Conservation (phyloP, 2,113 vertebrate genomes). For the Pseudopipra pipra region DNA sequence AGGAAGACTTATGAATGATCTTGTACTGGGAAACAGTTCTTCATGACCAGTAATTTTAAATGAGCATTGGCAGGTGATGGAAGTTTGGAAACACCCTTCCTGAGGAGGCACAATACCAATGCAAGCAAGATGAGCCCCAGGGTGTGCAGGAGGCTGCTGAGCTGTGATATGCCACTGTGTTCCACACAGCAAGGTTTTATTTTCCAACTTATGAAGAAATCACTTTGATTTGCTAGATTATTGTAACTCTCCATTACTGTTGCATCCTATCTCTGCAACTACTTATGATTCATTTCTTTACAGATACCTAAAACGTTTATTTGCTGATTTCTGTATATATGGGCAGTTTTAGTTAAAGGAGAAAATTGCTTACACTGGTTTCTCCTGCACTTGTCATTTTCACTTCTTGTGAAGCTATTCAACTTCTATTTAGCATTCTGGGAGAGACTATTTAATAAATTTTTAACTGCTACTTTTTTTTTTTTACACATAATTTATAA, state of each 20-base stretch:
- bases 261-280: neutral
- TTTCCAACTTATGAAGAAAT: neutral
- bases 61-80: neutral
- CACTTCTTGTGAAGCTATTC: neutral
- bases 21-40: neutral
- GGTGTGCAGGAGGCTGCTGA: neutral
- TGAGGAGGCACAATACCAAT: neutral
- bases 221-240: neutral
- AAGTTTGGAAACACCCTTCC: neutral
- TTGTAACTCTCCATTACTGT: neutral
- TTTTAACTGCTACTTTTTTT: neutral
- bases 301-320: neutral
- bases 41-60: neutral
- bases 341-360: neutral
- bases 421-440: neutral
- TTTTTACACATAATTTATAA: neutral
- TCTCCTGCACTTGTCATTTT: neutral
- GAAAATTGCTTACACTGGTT: neutral
- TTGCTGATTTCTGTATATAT: neutral
- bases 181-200: neutral
- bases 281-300: neutral
- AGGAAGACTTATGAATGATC: neutral
- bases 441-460: neutral
- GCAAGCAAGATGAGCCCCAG: neutral
- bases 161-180: neutral